Evolutionary conservation across 2,888 invertebrate species (phyloP), one percentile per base, ranked within the genome.

Genomic region (Sicus ferrugineus): DNA sequence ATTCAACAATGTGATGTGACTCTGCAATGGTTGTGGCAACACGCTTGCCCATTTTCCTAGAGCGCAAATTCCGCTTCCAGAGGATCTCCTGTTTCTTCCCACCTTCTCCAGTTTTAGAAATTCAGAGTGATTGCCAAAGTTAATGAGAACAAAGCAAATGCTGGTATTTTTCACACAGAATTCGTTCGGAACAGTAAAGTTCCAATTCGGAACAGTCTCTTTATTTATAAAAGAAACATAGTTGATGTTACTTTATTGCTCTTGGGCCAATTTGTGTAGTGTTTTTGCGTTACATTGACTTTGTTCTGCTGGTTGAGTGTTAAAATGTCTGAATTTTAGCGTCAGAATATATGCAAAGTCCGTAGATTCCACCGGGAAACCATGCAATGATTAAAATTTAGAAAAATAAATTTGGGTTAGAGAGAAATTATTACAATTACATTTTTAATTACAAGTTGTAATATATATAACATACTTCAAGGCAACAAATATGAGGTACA

Each of bases 41-140:
- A 34, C 84, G 79, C 74, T 84, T 83, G 66, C 83, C 83, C 83
- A 83, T 83, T 26, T 72, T 75, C 19, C 46, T 28, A 56, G 48
- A 11, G 54, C 21, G 1, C 16, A 34, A 54, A 54, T 23, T 42
- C 21, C 21, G 42, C 38, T 38, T 38, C 16, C 3, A 38, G 38
- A 23, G 2, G 1, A 38, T 34, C 21, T 42, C 16, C 5, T 3
- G 6, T 16, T n/a, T 42, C 42, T 42, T 16, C 42, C n/a, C n/a
- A n/a, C 42, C 14, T 3, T 42, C 14, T n/a, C 9, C 42, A 16
- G 42, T 3, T n/a, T 3, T 9, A 4, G 16, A 3, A 42, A 16
- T 42, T 16, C 2, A 42, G 42, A 4, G 42, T 42, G 16, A 42
- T 42, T 6, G 16, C 9, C 42, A 42, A 42, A 42, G 11, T 16